Conservation (phyloP, 2,797 vertebrate species). For the Echiichthys vipera region DNA sequence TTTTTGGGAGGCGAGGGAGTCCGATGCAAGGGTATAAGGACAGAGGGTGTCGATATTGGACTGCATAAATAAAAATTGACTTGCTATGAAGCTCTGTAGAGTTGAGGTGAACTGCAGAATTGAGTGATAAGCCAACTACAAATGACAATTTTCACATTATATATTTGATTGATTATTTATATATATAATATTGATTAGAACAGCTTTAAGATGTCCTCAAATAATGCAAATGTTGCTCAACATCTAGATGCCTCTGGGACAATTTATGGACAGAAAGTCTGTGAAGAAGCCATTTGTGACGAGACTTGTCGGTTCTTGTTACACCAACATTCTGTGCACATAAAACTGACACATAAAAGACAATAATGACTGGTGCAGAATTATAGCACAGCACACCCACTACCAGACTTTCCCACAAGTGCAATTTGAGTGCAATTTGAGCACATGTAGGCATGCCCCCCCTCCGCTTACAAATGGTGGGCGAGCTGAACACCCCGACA, state of each 20-base stretch:
- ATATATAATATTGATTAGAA: not conserved
- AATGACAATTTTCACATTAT: not conserved
- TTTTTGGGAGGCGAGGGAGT: too few relatives aligned
- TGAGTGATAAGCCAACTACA: not conserved
- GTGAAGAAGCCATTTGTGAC: slow-evolving; percentile 4
- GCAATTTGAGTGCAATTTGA: slow-evolving; percentile 24
- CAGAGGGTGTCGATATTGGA: not conserved
- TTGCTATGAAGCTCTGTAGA: not conserved
- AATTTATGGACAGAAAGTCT: not conserved
- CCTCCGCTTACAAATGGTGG: slow-evolving; percentile 14
- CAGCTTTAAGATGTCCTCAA: not conserved
- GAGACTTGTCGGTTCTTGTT: slow-evolving; percentile 12
- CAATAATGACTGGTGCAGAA: slow-evolving; percentile 37
- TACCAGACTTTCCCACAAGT: slow-evolving; percentile 34
- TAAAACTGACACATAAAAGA: slow-evolving; percentile 30
- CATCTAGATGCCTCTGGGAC: too few relatives aligned
- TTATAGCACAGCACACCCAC: slow-evolving; percentile 35
- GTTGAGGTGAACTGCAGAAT: not conserved
- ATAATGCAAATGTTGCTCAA: not conserved
- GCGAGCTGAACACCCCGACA: slow-evolving; percentile 38
- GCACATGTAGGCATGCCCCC: slow-evolving; percentile 9
- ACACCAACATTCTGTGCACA: not conserved
- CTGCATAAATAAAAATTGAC: too few relatives aligned
- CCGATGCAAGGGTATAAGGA: too few relatives aligned
- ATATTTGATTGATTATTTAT: not conserved